phyloP scores from a whole-genome alignment of 53 echinoderm and acorn worm species.

The Echinarachnius parma region DNA sequence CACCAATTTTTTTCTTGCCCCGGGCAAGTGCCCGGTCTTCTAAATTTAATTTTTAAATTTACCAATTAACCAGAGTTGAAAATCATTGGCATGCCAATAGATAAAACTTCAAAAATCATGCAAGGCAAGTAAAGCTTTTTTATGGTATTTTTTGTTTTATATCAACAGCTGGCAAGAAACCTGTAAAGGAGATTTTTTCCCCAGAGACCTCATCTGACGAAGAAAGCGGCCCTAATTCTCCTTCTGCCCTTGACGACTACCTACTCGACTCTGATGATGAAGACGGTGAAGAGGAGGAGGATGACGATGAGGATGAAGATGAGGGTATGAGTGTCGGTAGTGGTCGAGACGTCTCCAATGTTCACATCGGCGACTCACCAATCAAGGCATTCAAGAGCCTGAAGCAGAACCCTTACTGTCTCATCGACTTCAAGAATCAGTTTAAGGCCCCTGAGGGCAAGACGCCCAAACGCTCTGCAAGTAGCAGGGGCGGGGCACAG shows the following conservation, averaged over 20 bases:
- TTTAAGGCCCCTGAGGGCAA: slow-evolving; percentile 52
- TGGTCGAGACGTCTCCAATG: slow-evolving; percentile 11
- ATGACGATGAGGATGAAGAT: slow-evolving; percentile 17
- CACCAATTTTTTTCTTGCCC: too few relatives aligned
- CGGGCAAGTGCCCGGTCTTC: too few relatives aligned
- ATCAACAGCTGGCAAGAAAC: too few relatives aligned
- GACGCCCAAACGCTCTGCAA: neutral
- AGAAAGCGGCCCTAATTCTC: slow-evolving; percentile 36
- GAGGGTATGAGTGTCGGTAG: slow-evolving; percentile 21
- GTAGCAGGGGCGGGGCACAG: slow-evolving; percentile 1
- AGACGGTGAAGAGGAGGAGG: slow-evolving; percentile 27
- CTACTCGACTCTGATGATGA: slow-evolving; percentile 31
- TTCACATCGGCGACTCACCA: slow-evolving; percentile 68
- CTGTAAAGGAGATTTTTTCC: too few relatives aligned
- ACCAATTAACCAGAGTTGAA: too few relatives aligned
- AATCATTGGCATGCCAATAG: too few relatives aligned
- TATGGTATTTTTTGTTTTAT: too few relatives aligned
- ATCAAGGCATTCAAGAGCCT: slow-evolving; percentile 46
- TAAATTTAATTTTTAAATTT: too few relatives aligned
- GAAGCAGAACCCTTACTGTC: slow-evolving; percentile 14
- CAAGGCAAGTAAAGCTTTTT: too few relatives aligned
- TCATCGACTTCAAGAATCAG: slow-evolving; percentile 90
- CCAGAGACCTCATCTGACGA: slow-evolving; percentile 3
- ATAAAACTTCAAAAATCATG: too few relatives aligned
- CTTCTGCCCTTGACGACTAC: slow-evolving; percentile 29